phyloP scores from a whole-genome alignment of 2,888 invertebrate species.

The Eilema depressum region DNA sequence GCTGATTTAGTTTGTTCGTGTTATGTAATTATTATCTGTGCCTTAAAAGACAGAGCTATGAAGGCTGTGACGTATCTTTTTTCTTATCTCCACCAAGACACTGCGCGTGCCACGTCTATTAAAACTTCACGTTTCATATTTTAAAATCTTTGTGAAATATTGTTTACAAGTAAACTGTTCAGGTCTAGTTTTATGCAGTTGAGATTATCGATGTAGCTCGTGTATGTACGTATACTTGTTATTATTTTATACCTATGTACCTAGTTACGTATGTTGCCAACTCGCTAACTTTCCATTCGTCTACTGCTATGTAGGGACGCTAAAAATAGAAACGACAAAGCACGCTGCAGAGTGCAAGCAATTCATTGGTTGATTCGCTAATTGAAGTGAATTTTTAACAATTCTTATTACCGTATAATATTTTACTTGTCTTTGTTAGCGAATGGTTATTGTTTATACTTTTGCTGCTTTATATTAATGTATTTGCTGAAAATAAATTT shows the following conservation, averaged over 20 bases:
- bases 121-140: constrained; percentile 15
- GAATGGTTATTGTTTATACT: neutral
- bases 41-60: neutral
- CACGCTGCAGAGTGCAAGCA: constrained; percentile 69
- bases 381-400: constrained; percentile 26
- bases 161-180: constrained; percentile 13
- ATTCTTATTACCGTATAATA: constrained; percentile 6
- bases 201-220: constrained; percentile 27
- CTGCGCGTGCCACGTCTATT: constrained; percentile 10
- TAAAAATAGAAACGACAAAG: constrained; percentile 79
- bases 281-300: constrained; percentile 83
- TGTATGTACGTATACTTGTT: constrained; percentile 24
- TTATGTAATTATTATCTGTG: neutral
- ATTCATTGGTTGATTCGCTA: constrained; percentile 65
- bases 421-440: neutral
- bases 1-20: neutral
- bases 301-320: constrained; percentile 68
- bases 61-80: constrained; percentile 10
- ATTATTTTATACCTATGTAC: constrained; percentile 27
- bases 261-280: constrained; percentile 70
- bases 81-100: constrained; percentile 18
- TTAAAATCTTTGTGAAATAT: constrained; percentile 16
- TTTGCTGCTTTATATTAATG: neutral
- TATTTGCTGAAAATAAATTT: neutral
- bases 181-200: constrained; percentile 21